These are phyloP conservation scores for Rostratula benghalensis DNA, from an alignment of 2,113 vertebrate species.

Conservation along the genomic window DNA sequence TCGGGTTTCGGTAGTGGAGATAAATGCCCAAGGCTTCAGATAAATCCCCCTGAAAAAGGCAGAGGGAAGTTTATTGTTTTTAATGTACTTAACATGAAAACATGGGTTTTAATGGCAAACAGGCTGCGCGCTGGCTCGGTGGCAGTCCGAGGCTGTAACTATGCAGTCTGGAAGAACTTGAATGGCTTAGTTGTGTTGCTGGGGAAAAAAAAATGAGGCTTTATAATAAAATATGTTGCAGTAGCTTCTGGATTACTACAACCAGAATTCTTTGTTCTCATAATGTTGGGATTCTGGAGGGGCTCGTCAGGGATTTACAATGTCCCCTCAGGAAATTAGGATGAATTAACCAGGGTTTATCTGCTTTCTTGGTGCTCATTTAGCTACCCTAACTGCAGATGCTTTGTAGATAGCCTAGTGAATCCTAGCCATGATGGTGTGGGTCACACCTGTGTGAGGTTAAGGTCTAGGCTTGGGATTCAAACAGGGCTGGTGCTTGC, in stretches of 20 bases:
- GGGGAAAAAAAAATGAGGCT: neutral
- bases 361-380: neutral
- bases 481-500: neutral
- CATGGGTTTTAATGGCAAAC: neutral
- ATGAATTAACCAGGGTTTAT: neutral
- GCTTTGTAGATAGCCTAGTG: rapidly evolving
- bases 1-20: neutral
- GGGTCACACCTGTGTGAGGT: neutral
- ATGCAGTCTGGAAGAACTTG: neutral
- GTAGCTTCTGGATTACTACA: neutral
- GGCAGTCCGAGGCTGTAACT: neutral
- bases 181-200: neutral
- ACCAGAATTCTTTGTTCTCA: neutral
- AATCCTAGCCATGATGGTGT: rapidly evolving
- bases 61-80: neutral
- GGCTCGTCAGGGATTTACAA: neutral
- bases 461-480: neutral
- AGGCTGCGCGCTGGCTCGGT: neutral
- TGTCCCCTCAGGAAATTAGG: neutral
- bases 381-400: neutral
- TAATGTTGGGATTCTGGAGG: neutral
- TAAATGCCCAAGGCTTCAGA: neutral
- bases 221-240: neutral
- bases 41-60: neutral
- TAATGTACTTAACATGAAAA: neutral